A percentile compares a stretch with the other conserved stretches of the same genome.
phyloP scores from a whole-genome alignment of 2,113 vertebrate species.

The Campylorhamphus procurvoides region DNA sequence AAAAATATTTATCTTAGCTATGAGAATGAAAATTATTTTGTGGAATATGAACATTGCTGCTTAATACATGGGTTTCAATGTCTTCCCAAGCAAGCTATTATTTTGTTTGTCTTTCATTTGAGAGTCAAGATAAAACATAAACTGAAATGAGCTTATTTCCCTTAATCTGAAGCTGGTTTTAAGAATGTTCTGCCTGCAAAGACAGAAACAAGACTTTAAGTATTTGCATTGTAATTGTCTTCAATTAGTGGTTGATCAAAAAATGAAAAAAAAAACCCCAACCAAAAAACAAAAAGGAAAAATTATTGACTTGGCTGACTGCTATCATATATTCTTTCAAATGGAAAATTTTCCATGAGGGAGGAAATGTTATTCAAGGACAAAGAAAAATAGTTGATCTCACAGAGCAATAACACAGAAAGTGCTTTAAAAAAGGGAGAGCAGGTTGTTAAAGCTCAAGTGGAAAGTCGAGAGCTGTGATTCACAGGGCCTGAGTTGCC shows the following conservation, averaged over 20 bases:
- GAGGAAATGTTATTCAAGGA: background rate
- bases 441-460: background rate
- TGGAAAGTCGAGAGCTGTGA: background rate
- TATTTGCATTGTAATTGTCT: background rate
- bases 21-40: constrained; percentile 25
- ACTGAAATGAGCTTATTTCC: constrained; percentile 2
- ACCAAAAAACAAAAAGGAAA: background rate
- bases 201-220: background rate
- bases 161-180: background rate
- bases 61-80: background rate
- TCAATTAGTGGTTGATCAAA: background rate
- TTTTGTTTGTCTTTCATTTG: constrained; percentile 20
- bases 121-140: constrained; percentile 10
- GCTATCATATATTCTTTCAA: background rate
- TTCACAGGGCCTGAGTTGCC: background rate
- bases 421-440: background rate
- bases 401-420: background rate
- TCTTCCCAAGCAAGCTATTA: constrained; percentile 2
- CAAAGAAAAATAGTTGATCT: background rate
- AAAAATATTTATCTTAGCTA: constrained; percentile 11
- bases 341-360: background rate
- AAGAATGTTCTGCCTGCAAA: constrained; percentile 1
- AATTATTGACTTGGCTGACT: background rate
- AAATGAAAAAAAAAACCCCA: background rate
- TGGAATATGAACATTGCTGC: constrained; percentile 8